Evolutionary conservation across 2,113 vertebrate genomes (phyloP).

Genomic region (Synodontis membranacea): DNA sequence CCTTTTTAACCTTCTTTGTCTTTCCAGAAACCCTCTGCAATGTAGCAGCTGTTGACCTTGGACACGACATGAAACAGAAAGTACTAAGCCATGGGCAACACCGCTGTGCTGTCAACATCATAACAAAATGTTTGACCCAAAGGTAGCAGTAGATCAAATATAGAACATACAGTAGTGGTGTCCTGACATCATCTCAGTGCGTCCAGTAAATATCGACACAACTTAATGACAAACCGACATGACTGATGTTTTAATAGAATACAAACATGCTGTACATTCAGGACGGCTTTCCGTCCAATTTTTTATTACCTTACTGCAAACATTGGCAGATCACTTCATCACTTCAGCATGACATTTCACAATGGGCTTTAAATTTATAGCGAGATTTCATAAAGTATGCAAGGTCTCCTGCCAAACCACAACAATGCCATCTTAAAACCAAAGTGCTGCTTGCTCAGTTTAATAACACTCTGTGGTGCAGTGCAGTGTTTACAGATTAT

Average conservation of each 20-base stretch:
- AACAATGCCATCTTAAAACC: not conserved
- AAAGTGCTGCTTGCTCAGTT: not conserved
- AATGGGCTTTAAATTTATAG: not conserved
- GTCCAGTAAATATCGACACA: not conserved
- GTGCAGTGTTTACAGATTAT: constrained; percentile 5
- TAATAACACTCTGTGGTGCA: not conserved
- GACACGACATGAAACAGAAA: not conserved
- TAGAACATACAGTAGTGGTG: not conserved
- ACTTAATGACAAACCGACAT: not conserved
- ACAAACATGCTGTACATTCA: not conserved
- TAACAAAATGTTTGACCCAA: not conserved
- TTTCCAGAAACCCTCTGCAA: not conserved
- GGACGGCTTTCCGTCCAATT: too few relatives aligned
- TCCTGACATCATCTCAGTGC: not conserved
- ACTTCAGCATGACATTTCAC: constrained; percentile 3
- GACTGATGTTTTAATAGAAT: not conserved
- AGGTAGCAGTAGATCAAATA: not conserved
- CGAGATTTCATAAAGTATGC: not conserved
- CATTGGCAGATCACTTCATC: not conserved
- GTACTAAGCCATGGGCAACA: not conserved
- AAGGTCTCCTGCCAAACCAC: constrained; percentile 11
- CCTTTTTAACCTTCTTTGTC: not conserved
- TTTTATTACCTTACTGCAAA: not conserved
- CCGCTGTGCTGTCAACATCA: not conserved
- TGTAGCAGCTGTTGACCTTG: constrained; percentile 25